phyloP scores from a whole-genome alignment of 2,888 invertebrate genomes.

The Rhyacophila evoluta region DNA sequence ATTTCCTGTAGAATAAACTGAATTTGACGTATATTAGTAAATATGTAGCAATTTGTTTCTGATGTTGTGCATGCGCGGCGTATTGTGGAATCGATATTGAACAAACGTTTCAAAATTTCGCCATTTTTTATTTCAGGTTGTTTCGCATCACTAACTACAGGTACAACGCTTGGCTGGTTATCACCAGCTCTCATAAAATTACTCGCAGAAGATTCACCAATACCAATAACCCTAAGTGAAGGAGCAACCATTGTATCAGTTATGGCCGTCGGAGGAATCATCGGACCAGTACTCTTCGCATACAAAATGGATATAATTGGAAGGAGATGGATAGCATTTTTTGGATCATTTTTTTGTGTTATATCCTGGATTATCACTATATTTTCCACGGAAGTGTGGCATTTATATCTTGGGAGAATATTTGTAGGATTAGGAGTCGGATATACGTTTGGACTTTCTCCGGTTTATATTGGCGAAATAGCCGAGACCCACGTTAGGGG shows the following conservation, averaged over 20 bases:
- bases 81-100: background rate
- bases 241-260: constrained; percentile 35
- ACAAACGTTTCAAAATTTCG: too few relatives aligned
- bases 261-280: constrained; percentile 32
- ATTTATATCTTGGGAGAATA: constrained; percentile 27
- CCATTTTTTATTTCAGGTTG: constrained; percentile 28
- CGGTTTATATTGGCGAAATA: constrained; percentile 45
- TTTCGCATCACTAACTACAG: constrained; percentile 29
- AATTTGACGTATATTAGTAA: too few relatives aligned
- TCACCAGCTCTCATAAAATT: constrained; percentile 37
- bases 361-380: constrained; percentile 11
- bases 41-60: too few relatives aligned
- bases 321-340: constrained; percentile 29
- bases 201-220: constrained; percentile 27
- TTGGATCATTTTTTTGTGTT: background rate
- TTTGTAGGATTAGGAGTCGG: constrained; percentile 25
- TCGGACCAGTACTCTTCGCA: constrained; percentile 11
- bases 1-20: too few relatives aligned
- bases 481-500: constrained; percentile 39
- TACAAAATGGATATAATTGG: constrained; percentile 1
- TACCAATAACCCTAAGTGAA: constrained; percentile 30
- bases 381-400: constrained; percentile 27
- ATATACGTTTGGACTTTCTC: constrained; percentile 25
- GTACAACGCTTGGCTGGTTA: constrained; percentile 32
- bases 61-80: too few relatives aligned